These are phyloP conservation scores for Lutjanus campechanus DNA, from an alignment of 2,797 vertebrate species.

Conservation along the genomic window DNA sequence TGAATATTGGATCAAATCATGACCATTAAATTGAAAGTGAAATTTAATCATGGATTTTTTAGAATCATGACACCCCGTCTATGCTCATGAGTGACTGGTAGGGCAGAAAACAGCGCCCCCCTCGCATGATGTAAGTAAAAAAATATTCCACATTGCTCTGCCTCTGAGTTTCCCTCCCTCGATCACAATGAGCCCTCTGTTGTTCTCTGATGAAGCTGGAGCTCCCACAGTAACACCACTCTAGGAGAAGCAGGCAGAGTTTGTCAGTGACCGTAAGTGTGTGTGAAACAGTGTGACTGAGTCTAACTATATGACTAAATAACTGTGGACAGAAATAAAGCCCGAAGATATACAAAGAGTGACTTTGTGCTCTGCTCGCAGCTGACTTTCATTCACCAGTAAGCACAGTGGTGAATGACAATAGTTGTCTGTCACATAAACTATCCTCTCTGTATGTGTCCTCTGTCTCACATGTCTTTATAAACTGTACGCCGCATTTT, in stretches of 20 bases:
- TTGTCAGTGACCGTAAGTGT: slow-evolving; percentile 26
- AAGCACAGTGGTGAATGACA: slow-evolving; percentile 19
- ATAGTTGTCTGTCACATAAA: slow-evolving; percentile 4
- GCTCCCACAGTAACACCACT: slow-evolving; percentile 30
- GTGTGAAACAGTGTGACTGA: slow-evolving; percentile 32
- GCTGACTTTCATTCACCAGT: slow-evolving; percentile 43
- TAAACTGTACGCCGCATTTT: not conserved
- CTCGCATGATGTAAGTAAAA: not conserved
- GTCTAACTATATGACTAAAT: slow-evolving; percentile 39
- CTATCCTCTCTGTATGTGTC: slow-evolving; percentile 11
- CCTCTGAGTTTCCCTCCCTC: slow-evolving; percentile 23
- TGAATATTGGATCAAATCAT: no score
- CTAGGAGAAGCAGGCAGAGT: slow-evolving; percentile 35
- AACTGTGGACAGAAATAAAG: slow-evolving; percentile 42
- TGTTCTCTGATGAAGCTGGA: slow-evolving; percentile 13
- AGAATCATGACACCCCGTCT: no score
- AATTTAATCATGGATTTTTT: no score
- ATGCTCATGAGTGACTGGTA: not conserved
- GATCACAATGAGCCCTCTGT: slow-evolving; percentile 63
- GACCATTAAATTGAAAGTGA: no score
- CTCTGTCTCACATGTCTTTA: not conserved
- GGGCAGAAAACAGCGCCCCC: slow-evolving; percentile 2
- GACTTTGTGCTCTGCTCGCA: slow-evolving; percentile 31
- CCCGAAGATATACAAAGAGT: slow-evolving; percentile 33
- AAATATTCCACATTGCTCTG: not conserved